Evolutionary conservation across 92 coral and sea anemone genomes (phyloP).

Genomic region (Porites divaricata): DNA sequence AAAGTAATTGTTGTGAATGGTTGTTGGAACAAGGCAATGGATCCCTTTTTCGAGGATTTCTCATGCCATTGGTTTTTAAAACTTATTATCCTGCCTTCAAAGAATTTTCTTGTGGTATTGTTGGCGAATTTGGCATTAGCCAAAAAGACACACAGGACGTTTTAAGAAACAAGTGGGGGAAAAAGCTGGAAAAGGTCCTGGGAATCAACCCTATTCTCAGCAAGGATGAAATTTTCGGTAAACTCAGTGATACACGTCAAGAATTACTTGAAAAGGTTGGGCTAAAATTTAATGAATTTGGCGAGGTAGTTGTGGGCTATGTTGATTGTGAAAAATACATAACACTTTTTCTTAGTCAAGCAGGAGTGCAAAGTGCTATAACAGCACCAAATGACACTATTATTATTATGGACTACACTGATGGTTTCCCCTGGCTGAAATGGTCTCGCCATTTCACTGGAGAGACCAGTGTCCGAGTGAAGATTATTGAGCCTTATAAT

Average conservation of each 20-base stretch:
- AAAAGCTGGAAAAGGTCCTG: constrained; percentile 36
- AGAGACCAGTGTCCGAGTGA: constrained; percentile 54
- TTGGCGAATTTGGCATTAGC: constrained; percentile 33
- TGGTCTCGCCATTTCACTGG: constrained; percentile 73
- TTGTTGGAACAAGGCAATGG: constrained; percentile 20
- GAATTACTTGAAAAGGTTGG: constrained; percentile 45
- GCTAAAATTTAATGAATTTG: constrained; percentile 38
- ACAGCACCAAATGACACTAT: constrained; percentile 38
- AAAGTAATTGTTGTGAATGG: constrained; percentile 14
- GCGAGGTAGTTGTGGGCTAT: constrained; percentile 50
- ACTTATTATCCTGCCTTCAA: too few species aligned
- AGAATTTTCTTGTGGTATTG: constrained; percentile 34
- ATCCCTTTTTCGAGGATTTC: not conserved
- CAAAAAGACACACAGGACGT: constrained; percentile 30
- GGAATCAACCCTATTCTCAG: constrained; percentile 44
- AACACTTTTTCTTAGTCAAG: constrained; percentile 36
- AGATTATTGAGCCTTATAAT: constrained; percentile 56
- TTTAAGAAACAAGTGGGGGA: constrained; percentile 46
- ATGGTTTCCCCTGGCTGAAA: constrained; percentile 62
- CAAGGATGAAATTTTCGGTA: constrained; percentile 38
- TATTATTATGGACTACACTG: constrained; percentile 55
- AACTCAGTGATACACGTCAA: constrained; percentile 40
- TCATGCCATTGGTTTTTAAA: too few species aligned
- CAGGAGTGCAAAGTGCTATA: constrained; percentile 38
- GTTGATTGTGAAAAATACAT: constrained; percentile 53